These are phyloP conservation scores for Xanthorhoe spadicearia DNA, from an alignment of 2,888 invertebrate species.

Conservation along the genomic window DNA sequence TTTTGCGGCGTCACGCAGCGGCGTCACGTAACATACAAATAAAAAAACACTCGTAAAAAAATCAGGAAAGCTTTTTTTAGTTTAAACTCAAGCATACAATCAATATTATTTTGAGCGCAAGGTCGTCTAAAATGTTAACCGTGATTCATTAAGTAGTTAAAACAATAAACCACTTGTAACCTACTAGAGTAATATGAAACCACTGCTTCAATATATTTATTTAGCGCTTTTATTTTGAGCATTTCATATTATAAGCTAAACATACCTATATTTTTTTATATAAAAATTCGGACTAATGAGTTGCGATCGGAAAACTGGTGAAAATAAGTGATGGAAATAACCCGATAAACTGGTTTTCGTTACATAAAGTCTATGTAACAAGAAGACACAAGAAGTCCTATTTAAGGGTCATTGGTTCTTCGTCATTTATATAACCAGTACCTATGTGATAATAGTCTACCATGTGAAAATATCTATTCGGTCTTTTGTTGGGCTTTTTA, in stretches of 20 bases:
- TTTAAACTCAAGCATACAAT: not conserved
- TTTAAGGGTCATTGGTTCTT: constrained; percentile 34
- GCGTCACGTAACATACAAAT: too few relatives aligned
- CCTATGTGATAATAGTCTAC: not conserved
- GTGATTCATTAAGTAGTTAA: not conserved
- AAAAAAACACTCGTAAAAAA: too few relatives aligned
- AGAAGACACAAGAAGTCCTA: constrained; percentile 33
- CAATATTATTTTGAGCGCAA: not conserved
- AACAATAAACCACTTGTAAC: not conserved
- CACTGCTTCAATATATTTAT: too few relatives aligned
- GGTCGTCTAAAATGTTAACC: not conserved
- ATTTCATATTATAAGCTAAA: too few relatives aligned
- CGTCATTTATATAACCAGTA: constrained; percentile 16
- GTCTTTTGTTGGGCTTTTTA: not conserved
- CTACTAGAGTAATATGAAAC: not conserved
- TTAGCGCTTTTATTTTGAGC: too few relatives aligned
- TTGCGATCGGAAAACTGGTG: not conserved
- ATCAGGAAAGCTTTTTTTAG: too few relatives aligned
- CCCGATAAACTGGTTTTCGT: constrained; percentile 32
- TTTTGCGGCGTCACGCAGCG: too few relatives aligned
- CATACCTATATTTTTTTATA: too few relatives aligned
- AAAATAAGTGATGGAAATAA: constrained; percentile 21
- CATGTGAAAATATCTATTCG: not conserved
- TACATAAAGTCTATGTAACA: constrained; percentile 35
- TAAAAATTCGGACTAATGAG: too few relatives aligned